Evolutionary conservation across 2,797 vertebrate species (phyloP).

Genomic region (Myoxocephalus aenaeus): DNA sequence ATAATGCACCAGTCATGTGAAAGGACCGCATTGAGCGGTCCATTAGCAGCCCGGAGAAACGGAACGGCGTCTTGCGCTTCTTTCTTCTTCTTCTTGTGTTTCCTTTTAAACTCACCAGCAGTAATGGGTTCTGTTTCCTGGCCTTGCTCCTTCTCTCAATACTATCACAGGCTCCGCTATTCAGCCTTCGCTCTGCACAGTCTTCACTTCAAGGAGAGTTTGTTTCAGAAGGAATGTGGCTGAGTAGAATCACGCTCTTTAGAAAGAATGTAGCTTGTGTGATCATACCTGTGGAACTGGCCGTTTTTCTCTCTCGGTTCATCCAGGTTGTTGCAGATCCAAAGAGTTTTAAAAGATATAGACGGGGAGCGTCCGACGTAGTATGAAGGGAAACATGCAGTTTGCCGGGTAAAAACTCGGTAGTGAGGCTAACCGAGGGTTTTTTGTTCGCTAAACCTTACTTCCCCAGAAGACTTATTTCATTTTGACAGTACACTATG

Average conservation of each 20-base stretch:
- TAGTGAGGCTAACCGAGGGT: too few species aligned
- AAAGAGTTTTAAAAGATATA: too few species aligned
- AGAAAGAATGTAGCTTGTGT: background rate
- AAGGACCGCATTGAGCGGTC: conserved; percentile 43
- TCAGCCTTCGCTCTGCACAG: conserved; percentile 13
- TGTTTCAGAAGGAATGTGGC: background rate
- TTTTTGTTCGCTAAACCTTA: too few species aligned
- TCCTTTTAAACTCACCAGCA: conserved; percentile 6
- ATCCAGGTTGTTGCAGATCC: too few species aligned
- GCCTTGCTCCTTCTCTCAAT: conserved; percentile 58
- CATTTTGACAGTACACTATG: too few species aligned
- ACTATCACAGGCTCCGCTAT: conserved; percentile 29
- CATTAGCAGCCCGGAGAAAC: conserved; percentile 58
- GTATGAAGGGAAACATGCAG: too few species aligned
- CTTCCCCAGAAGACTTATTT: too few species aligned
- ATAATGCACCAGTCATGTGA: conserved; percentile 36
- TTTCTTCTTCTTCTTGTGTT: conserved; percentile 27
- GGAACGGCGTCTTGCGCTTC: conserved; percentile 13
- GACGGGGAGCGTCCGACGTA: too few species aligned
- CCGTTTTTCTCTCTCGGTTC: background rate
- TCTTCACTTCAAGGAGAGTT: conserved; percentile 9
- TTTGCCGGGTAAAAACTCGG: too few species aligned
- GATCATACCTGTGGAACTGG: background rate
- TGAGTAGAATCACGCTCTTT: background rate
- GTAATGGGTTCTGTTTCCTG: conserved; percentile 38